These are phyloP conservation scores for Drosophila histrio DNA, from an alignment of 2,888 invertebrate genomes.

Conservation along the genomic window DNA sequence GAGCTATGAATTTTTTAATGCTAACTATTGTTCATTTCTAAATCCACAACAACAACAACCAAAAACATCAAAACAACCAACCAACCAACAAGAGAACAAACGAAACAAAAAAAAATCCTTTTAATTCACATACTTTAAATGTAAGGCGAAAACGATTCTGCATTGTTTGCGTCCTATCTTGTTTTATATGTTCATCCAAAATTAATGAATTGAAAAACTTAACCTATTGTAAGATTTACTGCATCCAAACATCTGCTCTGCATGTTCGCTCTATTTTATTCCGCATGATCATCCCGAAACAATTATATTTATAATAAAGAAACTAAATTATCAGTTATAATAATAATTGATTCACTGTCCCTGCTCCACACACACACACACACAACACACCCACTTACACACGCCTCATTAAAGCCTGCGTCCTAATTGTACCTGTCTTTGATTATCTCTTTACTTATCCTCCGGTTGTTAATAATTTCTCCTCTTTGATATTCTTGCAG, in stretches of 20 bases:
- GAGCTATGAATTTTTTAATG: constrained; percentile 74
- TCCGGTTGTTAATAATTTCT: constrained; percentile 53
- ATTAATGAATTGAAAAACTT: neutral
- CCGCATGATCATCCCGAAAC: constrained; percentile 47
- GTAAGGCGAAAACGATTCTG: constrained; percentile 50
- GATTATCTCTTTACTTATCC: neutral
- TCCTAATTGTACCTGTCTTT: constrained; percentile 21
- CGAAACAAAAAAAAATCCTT: constrained; percentile 31
- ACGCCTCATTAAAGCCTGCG: constrained; percentile 20
- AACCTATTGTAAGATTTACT: constrained; percentile 16
- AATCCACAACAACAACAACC: constrained; percentile 49
- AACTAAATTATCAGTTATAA: constrained; percentile 13
- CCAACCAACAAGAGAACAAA: constrained; percentile 65
- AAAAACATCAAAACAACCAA: constrained; percentile 42
- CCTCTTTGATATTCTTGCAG: constrained; percentile 79
- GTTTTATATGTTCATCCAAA: constrained; percentile 1
- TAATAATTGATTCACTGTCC: constrained; percentile 2
- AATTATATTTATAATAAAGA: constrained; percentile 24
- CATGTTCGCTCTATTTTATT: constrained; percentile 39
- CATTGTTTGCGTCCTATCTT: constrained; percentile 32
- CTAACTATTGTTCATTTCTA: constrained; percentile 67
- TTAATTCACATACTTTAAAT: constrained; percentile 49
- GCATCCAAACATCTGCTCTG: constrained; percentile 22
- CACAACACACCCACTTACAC: neutral
- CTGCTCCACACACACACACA: neutral